These are phyloP conservation scores for Hydractinia echinata DNA, from an alignment of 30 jellyfish, hydroid and myxozoan genomes.

Conservation along the genomic window DNA sequence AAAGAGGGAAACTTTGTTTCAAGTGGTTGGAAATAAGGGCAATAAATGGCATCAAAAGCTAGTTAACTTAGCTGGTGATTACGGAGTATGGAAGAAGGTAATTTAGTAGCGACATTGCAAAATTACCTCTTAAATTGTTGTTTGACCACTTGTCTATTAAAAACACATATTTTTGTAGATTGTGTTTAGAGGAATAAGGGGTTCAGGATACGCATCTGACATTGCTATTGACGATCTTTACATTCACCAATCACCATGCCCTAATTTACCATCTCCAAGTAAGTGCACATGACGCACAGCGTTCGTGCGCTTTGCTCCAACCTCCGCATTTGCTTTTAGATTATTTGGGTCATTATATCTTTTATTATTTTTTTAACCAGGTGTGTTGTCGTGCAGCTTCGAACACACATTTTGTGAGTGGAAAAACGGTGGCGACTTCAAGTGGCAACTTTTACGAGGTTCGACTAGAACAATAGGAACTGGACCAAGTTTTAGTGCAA, in stretches of 20 bases:
- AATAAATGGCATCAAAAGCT: conserved; percentile 62
- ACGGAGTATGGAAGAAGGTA: conserved; percentile 66
- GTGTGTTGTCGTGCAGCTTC: neutral
- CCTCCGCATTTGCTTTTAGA: no score
- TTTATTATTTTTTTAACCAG: neutral
- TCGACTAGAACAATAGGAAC: neutral
- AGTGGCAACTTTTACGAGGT: neutral
- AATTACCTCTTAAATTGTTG: no score
- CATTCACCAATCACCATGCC: conserved; percentile 58
- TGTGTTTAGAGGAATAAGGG: no score
- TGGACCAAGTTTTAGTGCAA: neutral
- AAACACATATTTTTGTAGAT: no score
- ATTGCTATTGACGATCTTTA: conserved; percentile 75
- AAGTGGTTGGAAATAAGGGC: conserved; percentile 74
- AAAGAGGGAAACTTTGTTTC: conserved; percentile 48
- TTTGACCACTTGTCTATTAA: no score
- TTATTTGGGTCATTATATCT: no score
- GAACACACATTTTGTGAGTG: conserved; percentile 3
- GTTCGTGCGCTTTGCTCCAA: neutral
- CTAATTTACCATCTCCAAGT: conserved; percentile 38
- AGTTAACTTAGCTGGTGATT: conserved; percentile 30
- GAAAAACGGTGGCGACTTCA: neutral
- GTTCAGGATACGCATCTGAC: conserved; percentile 35
- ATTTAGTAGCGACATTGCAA: neutral
- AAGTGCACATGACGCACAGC: neutral